Evolutionary conservation across 2,888 invertebrate genomes (phyloP), one percentile per base, ranked within the genome.

Genomic region (Drosophila ezoana): DNA sequence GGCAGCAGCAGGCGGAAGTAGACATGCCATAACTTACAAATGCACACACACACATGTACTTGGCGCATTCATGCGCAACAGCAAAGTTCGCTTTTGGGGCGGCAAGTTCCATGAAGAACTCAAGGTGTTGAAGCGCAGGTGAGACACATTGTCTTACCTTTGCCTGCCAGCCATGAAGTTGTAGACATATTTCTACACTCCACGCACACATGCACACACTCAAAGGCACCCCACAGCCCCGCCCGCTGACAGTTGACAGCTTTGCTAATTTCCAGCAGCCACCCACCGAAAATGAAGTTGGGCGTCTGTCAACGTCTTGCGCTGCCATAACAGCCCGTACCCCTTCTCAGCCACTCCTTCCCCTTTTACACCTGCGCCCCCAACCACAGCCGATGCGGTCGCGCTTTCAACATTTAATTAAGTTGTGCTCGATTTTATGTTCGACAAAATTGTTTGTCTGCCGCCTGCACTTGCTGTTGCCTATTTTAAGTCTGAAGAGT

Each of bases 371-470:
- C 60, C 20, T 33, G 20, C 2, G 28, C 33, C 41, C 4, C 18
- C 56, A 49, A 61, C 87, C 80, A 63, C 76, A 76, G 73, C 62
- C 67, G 58, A 70, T 85, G 79, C 52, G 85, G 88, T 73, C 79
- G 85, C 82, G 69, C 69, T 86, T 76, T 75, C 68, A 83, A 81
- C 87, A 83, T 86, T 89, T 86, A 89, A 89, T 86, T 86, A 86
- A 86, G 89, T 86, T 86, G 85, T 76, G 87, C 87, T 81, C 79
- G 76, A 88, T 88, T 85, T 88, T 87, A 83, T 85, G 84, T 82
- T 83, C 75, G 73, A 80, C 83, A 77, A 88, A 84, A 84, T 77
- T 76, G 83, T 82, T 77, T 79, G 79, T 74, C 79, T 87, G 63
- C 63, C 49, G 62, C 62, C 62, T 76, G 61, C 60, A 70, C 66